Percentiles rank a stretch among this genome's conserved stretches.
These are phyloP conservation scores for Euphysa ruthae DNA, from an alignment of 30 jellyfish, hydroid and myxozoan species.

Conservation along the genomic window DNA sequence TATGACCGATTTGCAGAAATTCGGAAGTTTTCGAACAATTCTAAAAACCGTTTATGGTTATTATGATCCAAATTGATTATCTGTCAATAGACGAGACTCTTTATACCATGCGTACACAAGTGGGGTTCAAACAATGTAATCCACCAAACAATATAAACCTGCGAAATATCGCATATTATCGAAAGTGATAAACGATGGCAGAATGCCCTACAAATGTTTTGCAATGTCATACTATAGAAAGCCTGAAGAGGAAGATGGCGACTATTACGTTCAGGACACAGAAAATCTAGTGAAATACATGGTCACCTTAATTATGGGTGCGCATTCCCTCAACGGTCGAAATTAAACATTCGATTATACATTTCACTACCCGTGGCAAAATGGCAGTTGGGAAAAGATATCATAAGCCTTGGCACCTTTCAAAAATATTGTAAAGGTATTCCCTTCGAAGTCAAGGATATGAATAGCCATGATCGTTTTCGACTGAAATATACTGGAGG, in stretches of 20 bases:
- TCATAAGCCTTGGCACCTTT: conserved; percentile 20
- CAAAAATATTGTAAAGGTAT: conserved; percentile 22
- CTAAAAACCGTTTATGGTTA: neutral
- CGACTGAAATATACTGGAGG: conserved; percentile 15
- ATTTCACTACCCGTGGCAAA: neutral
- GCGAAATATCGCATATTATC: conserved; percentile 35
- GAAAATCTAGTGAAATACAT: conserved; percentile 1
- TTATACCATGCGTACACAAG: neutral
- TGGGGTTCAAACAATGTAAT: conserved; percentile 20
- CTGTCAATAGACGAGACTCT: neutral
- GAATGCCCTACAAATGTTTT: conserved; percentile 6
- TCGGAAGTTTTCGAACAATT: neutral
- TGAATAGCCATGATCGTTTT: neutral
- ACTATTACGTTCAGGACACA: conserved; percentile 9
- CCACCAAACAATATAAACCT: conserved; percentile 36
- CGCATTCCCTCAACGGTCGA: neutral
- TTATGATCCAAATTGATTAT: neutral
- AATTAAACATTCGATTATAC: conserved; percentile 12
- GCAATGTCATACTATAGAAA: conserved; percentile 24
- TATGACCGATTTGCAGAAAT: neutral
- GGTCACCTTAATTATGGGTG: neutral
- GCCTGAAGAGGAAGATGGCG: conserved; percentile 29
- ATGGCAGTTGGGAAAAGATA: conserved; percentile 12
- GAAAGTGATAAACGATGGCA: conserved; percentile 21
- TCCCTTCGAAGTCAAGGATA: conserved; percentile 18